Evolutionary conservation across 2,797 vertebrate species (phyloP).

Genomic region (Acanthornis magna): DNA sequence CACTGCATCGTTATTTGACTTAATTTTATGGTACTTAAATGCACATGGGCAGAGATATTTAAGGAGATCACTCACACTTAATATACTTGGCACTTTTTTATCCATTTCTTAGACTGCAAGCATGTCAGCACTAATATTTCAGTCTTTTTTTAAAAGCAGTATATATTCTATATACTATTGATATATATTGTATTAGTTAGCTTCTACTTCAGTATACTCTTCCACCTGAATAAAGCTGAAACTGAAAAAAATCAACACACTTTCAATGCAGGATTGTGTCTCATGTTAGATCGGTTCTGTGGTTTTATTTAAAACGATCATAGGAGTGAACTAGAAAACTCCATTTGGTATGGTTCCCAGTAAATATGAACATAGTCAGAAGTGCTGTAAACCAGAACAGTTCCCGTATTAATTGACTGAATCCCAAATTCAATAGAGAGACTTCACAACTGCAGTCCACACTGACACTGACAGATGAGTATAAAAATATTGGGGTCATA

Average conservation of each 20-base stretch:
- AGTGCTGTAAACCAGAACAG: background rate
- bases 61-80: background rate
- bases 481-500: conserved; percentile 39
- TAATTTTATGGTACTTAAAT: background rate
- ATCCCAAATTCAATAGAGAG: background rate
- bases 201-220: background rate
- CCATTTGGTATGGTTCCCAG: background rate
- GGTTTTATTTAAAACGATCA: background rate
- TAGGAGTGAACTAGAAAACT: background rate
- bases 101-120: background rate
- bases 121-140: background rate
- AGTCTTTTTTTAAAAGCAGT: background rate
- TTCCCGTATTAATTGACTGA: background rate
- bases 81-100: background rate
- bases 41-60: background rate
- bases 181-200: background rate
- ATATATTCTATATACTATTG: background rate
- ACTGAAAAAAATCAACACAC: background rate
- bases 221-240: background rate
- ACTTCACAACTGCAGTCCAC: background rate
- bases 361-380: background rate
- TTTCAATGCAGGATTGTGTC: background rate
- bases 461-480: background rate
- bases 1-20: background rate
- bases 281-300: background rate